phyloP scores from a whole-genome alignment of 2,113 vertebrate species.

The Coturnix japonica region DNA sequence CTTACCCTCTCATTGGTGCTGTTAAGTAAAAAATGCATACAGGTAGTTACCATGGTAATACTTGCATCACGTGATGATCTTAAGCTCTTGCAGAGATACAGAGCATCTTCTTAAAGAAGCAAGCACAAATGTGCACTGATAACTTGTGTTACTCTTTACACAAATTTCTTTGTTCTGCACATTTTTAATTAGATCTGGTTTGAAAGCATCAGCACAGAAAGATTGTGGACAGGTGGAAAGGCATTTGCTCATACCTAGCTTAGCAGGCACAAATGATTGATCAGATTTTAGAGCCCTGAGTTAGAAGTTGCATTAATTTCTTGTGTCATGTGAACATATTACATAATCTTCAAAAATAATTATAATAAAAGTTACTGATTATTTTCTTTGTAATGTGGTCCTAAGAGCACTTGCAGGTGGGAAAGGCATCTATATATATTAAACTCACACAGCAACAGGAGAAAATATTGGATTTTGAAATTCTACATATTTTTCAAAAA shows the following conservation, averaged over 20 bases:
- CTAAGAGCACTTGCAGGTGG: not conserved
- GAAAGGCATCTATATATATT: not conserved
- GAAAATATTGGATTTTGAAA: not conserved
- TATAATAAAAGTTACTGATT: not conserved
- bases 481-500: not conserved
- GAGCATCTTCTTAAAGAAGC: conserved; percentile 21
- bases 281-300: not conserved
- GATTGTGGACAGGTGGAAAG: not conserved
- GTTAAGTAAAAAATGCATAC: not conserved
- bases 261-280: not conserved
- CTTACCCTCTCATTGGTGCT: not conserved
- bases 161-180: not conserved
- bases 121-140: not conserved
- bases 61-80: not conserved
- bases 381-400: not conserved
- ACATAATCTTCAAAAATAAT: not conserved
- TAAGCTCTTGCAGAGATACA: not conserved
- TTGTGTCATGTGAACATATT: not conserved
- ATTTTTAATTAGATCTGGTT: not conserved
- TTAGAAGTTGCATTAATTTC: not conserved
- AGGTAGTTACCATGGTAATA: conserved; percentile 57
- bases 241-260: not conserved
- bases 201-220: not conserved
- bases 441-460: not conserved
- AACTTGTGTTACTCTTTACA: not conserved